phyloP scores from a whole-genome alignment of 2,113 vertebrate species.

The Thamnophis sirtalis region DNA sequence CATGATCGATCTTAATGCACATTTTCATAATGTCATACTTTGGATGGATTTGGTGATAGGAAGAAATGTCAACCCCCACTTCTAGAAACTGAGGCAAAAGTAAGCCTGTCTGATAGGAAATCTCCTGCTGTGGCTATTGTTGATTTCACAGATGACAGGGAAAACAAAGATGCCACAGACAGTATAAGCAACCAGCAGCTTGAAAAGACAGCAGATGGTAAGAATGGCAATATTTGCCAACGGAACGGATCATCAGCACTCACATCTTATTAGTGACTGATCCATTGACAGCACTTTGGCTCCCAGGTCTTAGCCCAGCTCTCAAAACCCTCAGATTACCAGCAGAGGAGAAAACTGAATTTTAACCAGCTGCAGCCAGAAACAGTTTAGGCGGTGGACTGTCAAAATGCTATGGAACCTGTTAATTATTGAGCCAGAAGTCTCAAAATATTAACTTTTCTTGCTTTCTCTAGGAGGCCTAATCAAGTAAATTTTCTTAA shows the following conservation, averaged over 20 bases:
- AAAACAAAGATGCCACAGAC: background rate
- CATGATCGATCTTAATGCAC: background rate
- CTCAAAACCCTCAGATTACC: conserved; percentile 17
- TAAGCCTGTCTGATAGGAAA: background rate
- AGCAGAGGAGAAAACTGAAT: background rate
- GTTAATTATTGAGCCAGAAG: background rate
- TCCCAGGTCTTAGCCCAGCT: background rate
- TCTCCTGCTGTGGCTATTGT: background rate
- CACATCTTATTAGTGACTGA: background rate
- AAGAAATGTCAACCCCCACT: background rate
- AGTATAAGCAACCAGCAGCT: background rate
- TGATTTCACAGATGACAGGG: background rate
- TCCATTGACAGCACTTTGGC: conserved; percentile 7
- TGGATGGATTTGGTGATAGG: background rate
- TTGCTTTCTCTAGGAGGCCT: background rate
- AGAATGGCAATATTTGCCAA: background rate
- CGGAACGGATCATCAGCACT: conserved; percentile 27
- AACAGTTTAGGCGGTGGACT: background rate
- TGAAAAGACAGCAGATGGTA: conserved; percentile 17
- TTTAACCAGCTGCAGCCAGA: background rate
- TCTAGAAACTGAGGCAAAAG: background rate
- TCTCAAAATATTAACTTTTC: background rate
- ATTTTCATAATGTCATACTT: background rate
- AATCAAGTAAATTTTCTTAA: background rate
- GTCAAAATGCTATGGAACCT: background rate